These are phyloP conservation scores for Eustalomyia histrio DNA, from an alignment of 2,888 invertebrate genomes.

Conservation along the genomic window DNA sequence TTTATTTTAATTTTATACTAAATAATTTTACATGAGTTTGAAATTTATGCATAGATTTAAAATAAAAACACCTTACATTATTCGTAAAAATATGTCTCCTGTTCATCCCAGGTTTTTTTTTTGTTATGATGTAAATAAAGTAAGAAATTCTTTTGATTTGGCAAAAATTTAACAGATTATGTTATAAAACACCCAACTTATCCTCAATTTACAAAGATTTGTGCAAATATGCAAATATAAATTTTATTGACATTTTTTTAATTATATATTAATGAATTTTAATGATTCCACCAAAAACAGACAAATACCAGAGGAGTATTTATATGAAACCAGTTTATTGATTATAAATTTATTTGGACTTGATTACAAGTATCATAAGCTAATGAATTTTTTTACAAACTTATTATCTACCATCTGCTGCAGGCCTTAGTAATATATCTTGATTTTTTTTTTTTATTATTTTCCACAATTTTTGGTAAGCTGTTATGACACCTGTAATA, in stretches of 20 bases:
- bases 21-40: no score
- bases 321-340: background rate
- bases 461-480: slow-evolving; percentile 31
- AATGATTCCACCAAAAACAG: background rate
- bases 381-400: background rate
- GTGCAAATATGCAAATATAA: background rate
- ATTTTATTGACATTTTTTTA: slow-evolving; percentile 23
- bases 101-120: no score
- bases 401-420: slow-evolving; percentile 12
- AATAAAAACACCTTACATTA: no score
- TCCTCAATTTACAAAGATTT: background rate
- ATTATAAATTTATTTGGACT: slow-evolving; percentile 15
- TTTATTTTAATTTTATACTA: no score
- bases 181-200: no score
- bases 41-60: no score
- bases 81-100: no score
- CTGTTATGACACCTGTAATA: slow-evolving; percentile 63
- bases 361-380: slow-evolving; percentile 20
- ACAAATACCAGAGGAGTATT: background rate
- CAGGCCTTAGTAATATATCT: slow-evolving; percentile 37
- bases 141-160: no score
- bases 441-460: background rate
- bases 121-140: no score
- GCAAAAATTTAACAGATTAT: no score
- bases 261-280: background rate